Evolutionary conservation across 2,888 invertebrate genomes (phyloP).

Genomic region (Zaprionus bogoriensis): DNA sequence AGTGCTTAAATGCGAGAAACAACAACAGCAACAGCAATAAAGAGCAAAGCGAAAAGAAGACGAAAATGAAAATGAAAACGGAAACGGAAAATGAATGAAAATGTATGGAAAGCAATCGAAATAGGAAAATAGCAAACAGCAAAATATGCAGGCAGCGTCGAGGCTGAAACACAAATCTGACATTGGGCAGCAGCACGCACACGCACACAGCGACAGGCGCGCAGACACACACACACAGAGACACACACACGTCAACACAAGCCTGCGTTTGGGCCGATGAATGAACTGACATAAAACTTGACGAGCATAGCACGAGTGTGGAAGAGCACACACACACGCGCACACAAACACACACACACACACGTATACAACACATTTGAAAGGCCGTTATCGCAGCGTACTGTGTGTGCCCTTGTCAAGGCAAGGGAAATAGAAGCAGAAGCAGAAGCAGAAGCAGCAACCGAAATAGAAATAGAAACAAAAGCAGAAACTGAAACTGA

Average conservation of each 20-base stretch:
- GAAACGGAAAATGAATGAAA: neutral
- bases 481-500: slow-evolving; percentile 47
- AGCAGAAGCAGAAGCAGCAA: slow-evolving; percentile 44
- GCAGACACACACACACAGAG: slow-evolving; percentile 20
- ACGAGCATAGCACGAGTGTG: slow-evolving; percentile 38
- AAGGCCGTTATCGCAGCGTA: slow-evolving; percentile 67
- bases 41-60: slow-evolving; percentile 11
- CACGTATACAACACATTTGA: slow-evolving; percentile 50
- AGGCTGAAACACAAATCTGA: slow-evolving; percentile 56
- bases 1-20: too few species aligned
- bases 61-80: slow-evolving; percentile 31
- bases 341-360: slow-evolving; percentile 27
- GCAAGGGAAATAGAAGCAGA: slow-evolving; percentile 45
- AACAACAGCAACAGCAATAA: neutral
- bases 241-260: slow-evolving; percentile 45
- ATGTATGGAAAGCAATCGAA: neutral
- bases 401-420: slow-evolving; percentile 50
- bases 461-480: slow-evolving; percentile 46
- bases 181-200: slow-evolving; percentile 54
- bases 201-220: slow-evolving; percentile 9
- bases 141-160: slow-evolving; percentile 41
- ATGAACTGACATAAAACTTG: slow-evolving; percentile 77
- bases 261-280: slow-evolving; percentile 71
- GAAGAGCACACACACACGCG: slow-evolving; percentile 25
- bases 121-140: slow-evolving; percentile 15